These are phyloP conservation scores for Tringa solitaria DNA, from an alignment of 2,113 vertebrate species.

Conservation along the genomic window DNA sequence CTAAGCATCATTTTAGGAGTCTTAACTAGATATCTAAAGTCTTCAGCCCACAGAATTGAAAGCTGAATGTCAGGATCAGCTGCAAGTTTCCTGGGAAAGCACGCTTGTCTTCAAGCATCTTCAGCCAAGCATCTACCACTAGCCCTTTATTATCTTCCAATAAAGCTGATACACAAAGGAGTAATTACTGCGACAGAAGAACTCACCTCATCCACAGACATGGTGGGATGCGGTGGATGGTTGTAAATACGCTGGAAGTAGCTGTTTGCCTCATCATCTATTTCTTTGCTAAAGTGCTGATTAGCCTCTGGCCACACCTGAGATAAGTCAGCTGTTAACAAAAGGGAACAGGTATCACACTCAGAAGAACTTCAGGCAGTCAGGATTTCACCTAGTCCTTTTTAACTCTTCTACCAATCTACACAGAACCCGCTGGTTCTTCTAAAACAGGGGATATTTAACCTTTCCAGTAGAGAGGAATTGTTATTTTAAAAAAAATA, in stretches of 20 bases:
- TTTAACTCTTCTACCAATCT: not conserved
- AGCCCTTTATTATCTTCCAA: not conserved
- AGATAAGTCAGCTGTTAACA: constrained; percentile 92
- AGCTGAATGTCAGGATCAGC: not conserved
- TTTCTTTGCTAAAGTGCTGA: constrained; percentile 99
- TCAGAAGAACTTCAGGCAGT: not conserved
- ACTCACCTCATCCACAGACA: constrained; percentile 98
- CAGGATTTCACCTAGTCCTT: not conserved
- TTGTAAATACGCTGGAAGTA: constrained; percentile 99
- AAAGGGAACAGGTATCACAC: not conserved
- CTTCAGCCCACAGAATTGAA: not conserved
- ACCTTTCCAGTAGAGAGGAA: not conserved
- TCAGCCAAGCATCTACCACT: not conserved
- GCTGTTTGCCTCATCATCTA: constrained; percentile 98
- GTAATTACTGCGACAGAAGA: not conserved
- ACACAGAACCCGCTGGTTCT: not conserved
- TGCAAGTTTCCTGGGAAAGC: not conserved
- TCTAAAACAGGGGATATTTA: not conserved
- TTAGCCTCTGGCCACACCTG: constrained; percentile 99
- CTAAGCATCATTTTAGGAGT: not conserved
- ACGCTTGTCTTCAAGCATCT: not conserved
- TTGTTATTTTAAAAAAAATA: not conserved
- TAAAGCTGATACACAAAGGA: not conserved
- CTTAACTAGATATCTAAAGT: not conserved
- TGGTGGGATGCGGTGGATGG: constrained; percentile 98